A percentile compares a stretch with the other conserved stretches of the same genome.
phyloP scores from a whole-genome alignment of 2,113 vertebrate species.

The Marmota monax region DNA sequence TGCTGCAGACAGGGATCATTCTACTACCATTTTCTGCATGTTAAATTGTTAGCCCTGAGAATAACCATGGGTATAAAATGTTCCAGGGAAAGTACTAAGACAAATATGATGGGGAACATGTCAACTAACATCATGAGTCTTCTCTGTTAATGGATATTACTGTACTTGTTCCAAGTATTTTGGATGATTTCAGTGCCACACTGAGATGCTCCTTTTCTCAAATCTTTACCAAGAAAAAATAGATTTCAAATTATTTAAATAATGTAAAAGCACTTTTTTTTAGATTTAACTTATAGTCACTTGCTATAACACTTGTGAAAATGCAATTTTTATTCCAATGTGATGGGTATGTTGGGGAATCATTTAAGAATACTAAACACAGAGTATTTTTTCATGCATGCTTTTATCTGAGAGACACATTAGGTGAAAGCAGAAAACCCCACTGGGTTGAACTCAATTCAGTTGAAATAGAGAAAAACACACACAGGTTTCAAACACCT shows the following conservation, averaged over 20 bases:
- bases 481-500: neutral
- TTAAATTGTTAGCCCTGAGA: neutral
- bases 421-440: neutral
- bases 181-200: neutral
- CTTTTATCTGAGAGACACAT: neutral
- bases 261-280: constrained; percentile 17
- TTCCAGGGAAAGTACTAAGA: neutral
- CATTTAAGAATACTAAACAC: neutral
- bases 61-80: neutral
- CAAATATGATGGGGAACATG: neutral
- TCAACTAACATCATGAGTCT: neutral
- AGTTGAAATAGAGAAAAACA: neutral
- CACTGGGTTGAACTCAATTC: neutral
- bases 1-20: neutral
- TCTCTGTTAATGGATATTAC: neutral
- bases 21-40: neutral
- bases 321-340: neutral
- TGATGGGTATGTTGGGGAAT: neutral
- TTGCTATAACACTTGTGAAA: constrained; percentile 15
- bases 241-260: neutral
- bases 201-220: neutral
- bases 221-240: neutral
- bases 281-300: neutral
- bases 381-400: neutral
- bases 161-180: neutral